phyloP scores from a whole-genome alignment of 2,888 invertebrate genomes.

The Callosobruchus maculatus region DNA sequence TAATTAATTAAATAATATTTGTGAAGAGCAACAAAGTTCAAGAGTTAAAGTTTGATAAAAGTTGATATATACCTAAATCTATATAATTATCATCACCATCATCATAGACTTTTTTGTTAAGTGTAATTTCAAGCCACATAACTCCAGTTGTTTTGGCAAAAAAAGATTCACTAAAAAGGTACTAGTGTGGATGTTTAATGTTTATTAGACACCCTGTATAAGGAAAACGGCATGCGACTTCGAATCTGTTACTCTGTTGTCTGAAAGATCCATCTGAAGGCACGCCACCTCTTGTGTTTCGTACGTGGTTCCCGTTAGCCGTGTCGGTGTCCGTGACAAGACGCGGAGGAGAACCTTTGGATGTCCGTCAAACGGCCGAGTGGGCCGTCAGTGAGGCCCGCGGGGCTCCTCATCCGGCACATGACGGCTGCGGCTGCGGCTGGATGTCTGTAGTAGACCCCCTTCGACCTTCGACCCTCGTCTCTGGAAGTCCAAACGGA shows the following conservation, averaged over 20 bases:
- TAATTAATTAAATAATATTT: too few relatives aligned
- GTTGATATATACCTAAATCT: too few relatives aligned
- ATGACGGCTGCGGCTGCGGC: background rate
- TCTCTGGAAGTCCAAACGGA: slow-evolving; percentile 18
- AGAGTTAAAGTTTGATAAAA: too few relatives aligned
- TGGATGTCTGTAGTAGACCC: background rate
- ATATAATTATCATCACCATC: too few relatives aligned
- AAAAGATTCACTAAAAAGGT: too few relatives aligned
- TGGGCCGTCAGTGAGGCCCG: slow-evolving; percentile 8
- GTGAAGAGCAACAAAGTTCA: too few relatives aligned
- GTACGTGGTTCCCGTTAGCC: background rate
- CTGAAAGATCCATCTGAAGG: background rate
- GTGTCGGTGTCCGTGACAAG: background rate
- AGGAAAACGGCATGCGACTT: too few relatives aligned
- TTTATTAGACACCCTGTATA: too few relatives aligned
- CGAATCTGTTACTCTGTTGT: background rate
- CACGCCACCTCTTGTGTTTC: background rate
- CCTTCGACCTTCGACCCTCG: slow-evolving; percentile 30
- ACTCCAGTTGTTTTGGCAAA: too few relatives aligned
- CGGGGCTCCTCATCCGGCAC: slow-evolving; percentile 8
- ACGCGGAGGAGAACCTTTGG: background rate
- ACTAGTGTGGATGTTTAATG: too few relatives aligned
- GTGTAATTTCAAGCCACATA: too few relatives aligned
- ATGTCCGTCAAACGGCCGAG: background rate
- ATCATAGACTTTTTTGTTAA: too few relatives aligned